Base-by-base conservation (phyloP, 2,113 vertebrate species). In the Propithecus coquereli region DNA sequence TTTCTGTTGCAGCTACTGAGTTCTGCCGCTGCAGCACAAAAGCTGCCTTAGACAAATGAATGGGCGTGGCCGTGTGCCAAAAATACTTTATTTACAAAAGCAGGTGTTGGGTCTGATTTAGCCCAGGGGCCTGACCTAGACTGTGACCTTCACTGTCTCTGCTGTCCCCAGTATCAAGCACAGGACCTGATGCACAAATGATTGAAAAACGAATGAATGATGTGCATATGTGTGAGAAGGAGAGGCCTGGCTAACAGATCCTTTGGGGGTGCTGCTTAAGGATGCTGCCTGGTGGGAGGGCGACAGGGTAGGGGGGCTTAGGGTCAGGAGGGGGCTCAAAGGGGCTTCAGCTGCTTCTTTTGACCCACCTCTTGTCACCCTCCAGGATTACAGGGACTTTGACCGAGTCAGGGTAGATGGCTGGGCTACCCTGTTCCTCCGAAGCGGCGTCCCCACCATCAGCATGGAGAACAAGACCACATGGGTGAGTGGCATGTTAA, bases 381-480 rank as follows among this genome's bases (percentile, higher is more conserved):
- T 89, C 3, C 96, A 99, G 99, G 99, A 99, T 95, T 99, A 98
- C 96, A 57, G 83, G 25, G 97, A 99, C 22, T 99, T 99, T 54
- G 98, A 99, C 92, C 98, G 98, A 57, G 98, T 99, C 43, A 98
- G 76, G 25, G 99, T 99, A 79, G 96, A 77, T 0, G 99, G 99
- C 76, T 96, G 96, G 12, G 99, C 99, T 3, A 99, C 98, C 0
- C 98, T 99, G 83, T 99, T 99, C 97, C 99, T 99, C 80, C 98
- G 98, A 74, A 99, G 98, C 0, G 98, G 98, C 22, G 95, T 98
- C 61, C 98, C 98, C n/a, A 98, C 98, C 91, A 98, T 99, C 97
- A 99, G 86, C 98, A 99, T 99, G 99, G 98, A 98, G 63, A 98
- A 97, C 52, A 97, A 98, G 93, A 98, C 96, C 0, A 92, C 86